Conservation (phyloP, 2,888 invertebrate species). For the Platycnemis pennipes region DNA sequence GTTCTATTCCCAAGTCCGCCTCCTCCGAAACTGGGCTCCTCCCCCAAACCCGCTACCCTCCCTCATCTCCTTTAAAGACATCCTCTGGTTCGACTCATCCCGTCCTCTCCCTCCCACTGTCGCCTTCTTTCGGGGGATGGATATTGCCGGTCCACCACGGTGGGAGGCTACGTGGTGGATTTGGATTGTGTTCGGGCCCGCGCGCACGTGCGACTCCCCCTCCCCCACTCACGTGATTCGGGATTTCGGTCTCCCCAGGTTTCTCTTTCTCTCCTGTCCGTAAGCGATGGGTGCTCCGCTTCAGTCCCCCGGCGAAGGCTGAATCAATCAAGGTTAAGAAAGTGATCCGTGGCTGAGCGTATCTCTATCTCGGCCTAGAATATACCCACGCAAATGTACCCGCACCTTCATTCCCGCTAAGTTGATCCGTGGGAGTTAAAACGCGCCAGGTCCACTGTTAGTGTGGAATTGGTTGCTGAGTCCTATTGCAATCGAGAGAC, state of each 20-base stretch:
- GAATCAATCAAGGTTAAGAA: constrained; percentile 6
- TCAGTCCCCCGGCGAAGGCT: background rate
- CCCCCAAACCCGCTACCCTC: background rate
- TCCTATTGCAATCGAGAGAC: too few relatives aligned
- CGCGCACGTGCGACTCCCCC: background rate
- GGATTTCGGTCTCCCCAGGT: background rate
- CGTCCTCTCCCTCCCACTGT: background rate
- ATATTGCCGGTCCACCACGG: too few relatives aligned
- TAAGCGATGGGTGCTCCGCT: background rate
- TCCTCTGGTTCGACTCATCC: constrained; percentile 36
- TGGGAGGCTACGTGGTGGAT: background rate
- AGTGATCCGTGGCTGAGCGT: background rate
- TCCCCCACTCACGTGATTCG: background rate
- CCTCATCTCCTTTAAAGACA: constrained; percentile 24
- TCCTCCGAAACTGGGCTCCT: background rate
- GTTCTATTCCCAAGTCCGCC: constrained; percentile 46
- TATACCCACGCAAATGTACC: background rate
- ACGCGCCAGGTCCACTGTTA: background rate
- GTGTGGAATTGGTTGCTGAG: background rate
- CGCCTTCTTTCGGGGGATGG: too few relatives aligned
- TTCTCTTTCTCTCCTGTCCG: background rate
- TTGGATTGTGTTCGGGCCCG: background rate
- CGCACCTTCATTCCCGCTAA: background rate
- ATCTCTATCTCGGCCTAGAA: background rate
- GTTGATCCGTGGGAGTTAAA: too few relatives aligned